Conservation (phyloP, 2,888 invertebrate species). For the Elegia similella region DNA sequence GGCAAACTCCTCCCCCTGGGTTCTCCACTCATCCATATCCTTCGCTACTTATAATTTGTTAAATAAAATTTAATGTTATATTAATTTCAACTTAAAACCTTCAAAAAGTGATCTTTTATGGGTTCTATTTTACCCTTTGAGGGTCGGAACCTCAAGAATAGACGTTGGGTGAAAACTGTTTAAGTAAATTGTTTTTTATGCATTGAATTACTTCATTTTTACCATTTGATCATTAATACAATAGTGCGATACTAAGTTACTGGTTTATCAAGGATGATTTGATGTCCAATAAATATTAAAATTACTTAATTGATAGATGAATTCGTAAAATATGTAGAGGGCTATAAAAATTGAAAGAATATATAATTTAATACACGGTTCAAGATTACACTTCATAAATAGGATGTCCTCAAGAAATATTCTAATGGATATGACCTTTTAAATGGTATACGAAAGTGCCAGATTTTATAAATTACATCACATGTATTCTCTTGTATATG, state of each 20-base stretch:
- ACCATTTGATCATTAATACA: too few relatives aligned
- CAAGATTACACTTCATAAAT: background rate
- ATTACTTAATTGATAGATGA: conserved; percentile 16
- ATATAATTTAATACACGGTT: conserved; percentile 13
- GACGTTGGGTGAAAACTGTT: too few relatives aligned
- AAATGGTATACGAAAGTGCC: background rate
- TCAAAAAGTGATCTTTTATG: too few relatives aligned
- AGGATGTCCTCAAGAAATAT: conserved; percentile 1
- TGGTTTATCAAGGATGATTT: conserved; percentile 17
- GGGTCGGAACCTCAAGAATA: too few relatives aligned
- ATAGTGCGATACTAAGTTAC: conserved; percentile 14
- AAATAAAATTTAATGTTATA: too few relatives aligned
- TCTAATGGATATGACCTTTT: background rate
- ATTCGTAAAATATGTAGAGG: conserved; percentile 7
- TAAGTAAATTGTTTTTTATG: too few relatives aligned
- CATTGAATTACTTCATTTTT: too few relatives aligned
- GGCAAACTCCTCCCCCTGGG: too few relatives aligned
- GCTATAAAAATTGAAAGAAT: conserved; percentile 15
- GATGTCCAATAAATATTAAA: conserved; percentile 18
- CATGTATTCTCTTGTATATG: background rate
- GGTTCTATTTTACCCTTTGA: too few relatives aligned
- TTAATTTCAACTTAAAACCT: too few relatives aligned
- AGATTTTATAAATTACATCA: background rate
- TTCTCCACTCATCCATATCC: too few relatives aligned
- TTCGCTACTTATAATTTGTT: too few relatives aligned